Conservation (phyloP, 2,113 vertebrate species). For the Haliaeetus leucogaster region DNA sequence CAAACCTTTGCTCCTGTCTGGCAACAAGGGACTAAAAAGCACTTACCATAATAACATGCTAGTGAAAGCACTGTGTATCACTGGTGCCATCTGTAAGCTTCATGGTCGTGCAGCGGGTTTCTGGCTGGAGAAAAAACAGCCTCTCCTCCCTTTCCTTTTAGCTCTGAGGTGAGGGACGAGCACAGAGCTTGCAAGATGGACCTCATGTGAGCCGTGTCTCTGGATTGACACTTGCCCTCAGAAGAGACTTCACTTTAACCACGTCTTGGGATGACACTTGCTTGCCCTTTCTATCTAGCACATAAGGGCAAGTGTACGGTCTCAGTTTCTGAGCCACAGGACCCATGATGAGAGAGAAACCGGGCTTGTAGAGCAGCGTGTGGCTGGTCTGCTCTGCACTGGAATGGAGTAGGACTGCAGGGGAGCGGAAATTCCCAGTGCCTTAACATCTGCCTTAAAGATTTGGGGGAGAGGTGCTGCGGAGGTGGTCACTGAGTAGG, state of each 20-base stretch:
- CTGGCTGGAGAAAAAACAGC: not conserved
- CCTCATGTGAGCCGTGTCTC: rapidly evolving
- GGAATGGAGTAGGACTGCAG: not conserved
- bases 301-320: not conserved
- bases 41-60: not conserved
- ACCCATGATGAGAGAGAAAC: not conserved
- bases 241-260: not conserved
- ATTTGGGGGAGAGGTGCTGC: not conserved
- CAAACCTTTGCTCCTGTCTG: not conserved
- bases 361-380: not conserved
- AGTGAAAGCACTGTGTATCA: not conserved
- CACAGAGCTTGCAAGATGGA: not conserved
- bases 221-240: not conserved
- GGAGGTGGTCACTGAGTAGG: not conserved
- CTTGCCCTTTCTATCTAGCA: not conserved
- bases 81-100: not conserved
- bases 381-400: not conserved
- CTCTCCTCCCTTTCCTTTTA: not conserved
- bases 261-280: rapidly evolving
- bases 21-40: not conserved
- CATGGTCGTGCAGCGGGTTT: not conserved
- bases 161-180: not conserved
- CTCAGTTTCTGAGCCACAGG: not conserved
- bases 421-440: not conserved
- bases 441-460: not conserved